Conservation (phyloP, 2,113 vertebrate species). For the Mirza zaza region DNA sequence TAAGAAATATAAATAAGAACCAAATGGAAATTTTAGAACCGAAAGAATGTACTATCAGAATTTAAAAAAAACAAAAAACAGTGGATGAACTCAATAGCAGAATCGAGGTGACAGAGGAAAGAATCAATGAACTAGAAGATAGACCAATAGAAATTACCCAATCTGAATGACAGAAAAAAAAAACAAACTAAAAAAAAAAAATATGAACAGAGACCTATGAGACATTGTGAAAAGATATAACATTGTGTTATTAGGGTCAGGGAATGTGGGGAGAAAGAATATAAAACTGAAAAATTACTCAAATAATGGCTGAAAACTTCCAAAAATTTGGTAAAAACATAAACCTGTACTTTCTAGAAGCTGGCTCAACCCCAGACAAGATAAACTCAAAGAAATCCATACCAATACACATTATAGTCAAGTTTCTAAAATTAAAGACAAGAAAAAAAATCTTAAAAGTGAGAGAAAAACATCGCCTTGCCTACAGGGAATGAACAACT, state of each 20-base stretch:
- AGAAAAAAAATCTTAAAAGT: background rate
- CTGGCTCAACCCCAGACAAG: background rate
- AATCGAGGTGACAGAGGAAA: background rate
- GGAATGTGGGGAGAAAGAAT: background rate
- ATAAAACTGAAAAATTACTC: background rate
- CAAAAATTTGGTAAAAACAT: background rate
- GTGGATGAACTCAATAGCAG: background rate
- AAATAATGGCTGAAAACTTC: background rate
- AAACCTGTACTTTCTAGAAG: background rate
- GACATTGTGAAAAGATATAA: background rate
- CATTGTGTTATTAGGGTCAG: background rate
- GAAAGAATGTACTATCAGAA: background rate
- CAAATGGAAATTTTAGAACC: background rate
- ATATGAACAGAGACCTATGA: background rate
- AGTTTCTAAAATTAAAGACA: background rate
- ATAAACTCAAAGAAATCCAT: background rate
- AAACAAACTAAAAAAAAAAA: background rate
- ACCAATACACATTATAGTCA: background rate
- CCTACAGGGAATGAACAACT: background rate
- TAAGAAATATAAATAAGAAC: background rate
- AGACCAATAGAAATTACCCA: background rate
- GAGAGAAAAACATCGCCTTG: background rate
- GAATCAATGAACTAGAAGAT: background rate
- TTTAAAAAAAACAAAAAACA: background rate
- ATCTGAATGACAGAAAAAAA: background rate